These are phyloP conservation scores for Anguilla japonica DNA, from an alignment of 2,113 vertebrate species.

Conservation along the genomic window DNA sequence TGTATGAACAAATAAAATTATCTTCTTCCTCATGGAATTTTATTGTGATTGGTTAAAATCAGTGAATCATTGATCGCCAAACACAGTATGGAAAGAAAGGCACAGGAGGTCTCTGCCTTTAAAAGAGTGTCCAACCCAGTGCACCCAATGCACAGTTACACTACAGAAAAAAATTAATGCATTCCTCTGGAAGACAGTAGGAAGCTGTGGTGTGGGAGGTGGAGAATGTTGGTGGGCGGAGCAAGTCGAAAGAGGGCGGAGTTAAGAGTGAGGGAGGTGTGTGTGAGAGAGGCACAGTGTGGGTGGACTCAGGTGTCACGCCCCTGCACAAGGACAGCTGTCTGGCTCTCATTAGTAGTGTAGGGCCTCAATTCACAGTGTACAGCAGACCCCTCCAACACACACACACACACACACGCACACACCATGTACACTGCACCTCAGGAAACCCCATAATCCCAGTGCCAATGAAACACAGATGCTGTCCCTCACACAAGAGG, in stretches of 20 bases:
- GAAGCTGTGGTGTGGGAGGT: too few species aligned
- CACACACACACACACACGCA: not conserved
- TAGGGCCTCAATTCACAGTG: slow-evolving; percentile 1
- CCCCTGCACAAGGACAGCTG: slow-evolving; percentile 3
- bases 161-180: too few species aligned
- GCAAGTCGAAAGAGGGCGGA: too few species aligned
- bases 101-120: too few species aligned
- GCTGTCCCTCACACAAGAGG: slow-evolving; percentile 27
- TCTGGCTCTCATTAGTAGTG: slow-evolving; percentile 31
- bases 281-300: not conserved
- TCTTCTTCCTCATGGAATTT: not conserved
- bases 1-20: not conserved
- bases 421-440: slow-evolving; percentile 39
- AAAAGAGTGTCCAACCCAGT: too few species aligned
- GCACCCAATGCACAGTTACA: too few species aligned
- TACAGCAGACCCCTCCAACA: not conserved
- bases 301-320: not conserved
- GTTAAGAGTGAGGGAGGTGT: not conserved
- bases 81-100: not conserved
- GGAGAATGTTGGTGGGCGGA: too few species aligned
- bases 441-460: slow-evolving; percentile 50
- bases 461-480: slow-evolving; percentile 54
- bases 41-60: not conserved
- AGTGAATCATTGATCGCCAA: not conserved
- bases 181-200: too few species aligned